phyloP scores from a whole-genome alignment of 2,113 vertebrate species.

The Alosa alosa region DNA sequence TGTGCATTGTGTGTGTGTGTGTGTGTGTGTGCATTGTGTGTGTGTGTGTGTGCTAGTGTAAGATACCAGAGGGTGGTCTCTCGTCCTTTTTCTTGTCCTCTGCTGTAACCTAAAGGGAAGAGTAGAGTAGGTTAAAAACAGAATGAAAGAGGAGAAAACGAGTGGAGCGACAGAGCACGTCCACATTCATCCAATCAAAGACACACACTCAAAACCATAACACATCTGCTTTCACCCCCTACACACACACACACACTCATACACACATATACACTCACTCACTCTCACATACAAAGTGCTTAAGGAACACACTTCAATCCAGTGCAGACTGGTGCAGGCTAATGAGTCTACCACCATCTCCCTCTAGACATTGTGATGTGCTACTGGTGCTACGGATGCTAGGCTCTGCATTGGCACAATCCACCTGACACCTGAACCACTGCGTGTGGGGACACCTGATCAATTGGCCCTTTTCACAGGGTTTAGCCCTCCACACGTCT shows the following conservation, averaged over 20 bases:
- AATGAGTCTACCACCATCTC: too few relatives aligned
- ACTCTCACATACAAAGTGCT: too few relatives aligned
- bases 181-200: neutral
- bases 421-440: too few relatives aligned
- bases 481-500: too few relatives aligned
- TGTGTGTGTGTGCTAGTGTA: constrained; percentile 3
- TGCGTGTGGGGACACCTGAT: too few relatives aligned
- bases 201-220: neutral
- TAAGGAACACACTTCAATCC: too few relatives aligned
- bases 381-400: too few relatives aligned
- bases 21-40: neutral
- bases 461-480: too few relatives aligned
- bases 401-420: too few relatives aligned
- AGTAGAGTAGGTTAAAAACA: neutral
- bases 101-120: constrained; percentile 65
- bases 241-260: neutral
- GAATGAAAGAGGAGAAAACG: constrained; percentile 14
- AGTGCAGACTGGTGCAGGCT: too few relatives aligned
- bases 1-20: neutral
- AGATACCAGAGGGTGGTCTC: constrained; percentile 58
- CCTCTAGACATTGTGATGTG: too few relatives aligned
- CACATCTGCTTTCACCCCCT: neutral
- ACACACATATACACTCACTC: neutral
- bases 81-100: constrained; percentile 64
- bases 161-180: constrained; percentile 10